Conservation (phyloP, 64 coral and sea anemone genomes). For the Astreopora myriophthalma region DNA sequence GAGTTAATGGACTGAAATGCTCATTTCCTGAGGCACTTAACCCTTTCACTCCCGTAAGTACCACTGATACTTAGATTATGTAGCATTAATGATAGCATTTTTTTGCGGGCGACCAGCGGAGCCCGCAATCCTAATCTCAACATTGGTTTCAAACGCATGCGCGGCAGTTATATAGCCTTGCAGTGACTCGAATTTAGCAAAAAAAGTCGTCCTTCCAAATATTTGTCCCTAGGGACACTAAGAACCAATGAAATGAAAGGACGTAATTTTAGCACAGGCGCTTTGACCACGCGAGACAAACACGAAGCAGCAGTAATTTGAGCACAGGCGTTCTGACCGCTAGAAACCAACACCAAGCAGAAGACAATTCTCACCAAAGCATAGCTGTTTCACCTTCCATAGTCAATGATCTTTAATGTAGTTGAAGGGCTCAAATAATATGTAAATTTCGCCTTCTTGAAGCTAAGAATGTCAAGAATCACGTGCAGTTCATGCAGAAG, state of each 20-base stretch:
- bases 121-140: too few relatives aligned
- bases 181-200: neutral
- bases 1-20: too few relatives aligned
- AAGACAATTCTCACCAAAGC: neutral
- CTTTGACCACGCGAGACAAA: neutral
- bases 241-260: conserved; percentile 1
- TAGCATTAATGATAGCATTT: too few relatives aligned
- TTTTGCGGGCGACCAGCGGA: too few relatives aligned
- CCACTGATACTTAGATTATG: too few relatives aligned
- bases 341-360: neutral
- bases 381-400: neutral
- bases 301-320: neutral
- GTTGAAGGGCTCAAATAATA: neutral
- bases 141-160: too few relatives aligned
- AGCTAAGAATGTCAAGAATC: neutral
- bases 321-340: neutral
- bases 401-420: neutral
- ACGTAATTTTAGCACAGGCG: neutral
- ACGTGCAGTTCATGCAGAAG: neutral
- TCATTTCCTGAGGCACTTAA: too few relatives aligned
- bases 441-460: neutral
- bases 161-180: neutral
- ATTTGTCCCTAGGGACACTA: neutral
- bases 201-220: neutral
- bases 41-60: too few relatives aligned